Base-by-base conservation (phyloP, 2,113 vertebrate species). In the Toxostoma redivivum region DNA sequence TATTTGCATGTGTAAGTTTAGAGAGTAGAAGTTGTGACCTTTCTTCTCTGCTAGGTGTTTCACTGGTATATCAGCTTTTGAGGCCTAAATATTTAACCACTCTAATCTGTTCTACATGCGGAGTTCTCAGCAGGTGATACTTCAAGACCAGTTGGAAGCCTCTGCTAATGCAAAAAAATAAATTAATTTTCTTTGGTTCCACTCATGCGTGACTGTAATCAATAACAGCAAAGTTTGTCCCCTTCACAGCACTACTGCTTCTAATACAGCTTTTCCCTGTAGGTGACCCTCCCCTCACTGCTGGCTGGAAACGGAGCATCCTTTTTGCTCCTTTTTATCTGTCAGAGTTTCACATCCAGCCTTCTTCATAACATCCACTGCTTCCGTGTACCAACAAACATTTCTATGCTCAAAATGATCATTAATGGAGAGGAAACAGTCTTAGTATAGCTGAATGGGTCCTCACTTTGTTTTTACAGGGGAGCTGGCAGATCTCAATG, bases 111-210 rank as follows among this genome's bases (percentile, higher is more conserved):
- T 86, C 58, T 50, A 23, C 20, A 40, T 30, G 58, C 24, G 31
- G 31, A 77, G 25, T 37, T 24, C 66, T 80, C 3, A 0, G 56
- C 78, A 38, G 53, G 27, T 67, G 48, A 87, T 18, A n/a, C n/a
- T 74, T 78, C 31, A 45, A 90, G 40, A 54, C 31, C 24, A 88
- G 42, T 31, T 0, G 0, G 67, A 87, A 95, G 18, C 11, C 45
- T 90, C 37, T 65, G 35, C 27, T 86, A 92, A 88, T 35, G n/a
- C 14, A 70, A 90, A 92, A 51, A 72, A 71, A 54, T 15, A 58
- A 70, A 78, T 45, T n/a, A 74, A 45, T 71, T 65, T 71, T 65
- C 12, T 77, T 87, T 78, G 54, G 19, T 77, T 80, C n/a, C 22
- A 54, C 27, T 86, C 64, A 44, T 62, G 28, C 51, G 35, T 79